Evolutionary conservation across 2,888 invertebrate species (phyloP).

Genomic region (Cephus spinipes): DNA sequence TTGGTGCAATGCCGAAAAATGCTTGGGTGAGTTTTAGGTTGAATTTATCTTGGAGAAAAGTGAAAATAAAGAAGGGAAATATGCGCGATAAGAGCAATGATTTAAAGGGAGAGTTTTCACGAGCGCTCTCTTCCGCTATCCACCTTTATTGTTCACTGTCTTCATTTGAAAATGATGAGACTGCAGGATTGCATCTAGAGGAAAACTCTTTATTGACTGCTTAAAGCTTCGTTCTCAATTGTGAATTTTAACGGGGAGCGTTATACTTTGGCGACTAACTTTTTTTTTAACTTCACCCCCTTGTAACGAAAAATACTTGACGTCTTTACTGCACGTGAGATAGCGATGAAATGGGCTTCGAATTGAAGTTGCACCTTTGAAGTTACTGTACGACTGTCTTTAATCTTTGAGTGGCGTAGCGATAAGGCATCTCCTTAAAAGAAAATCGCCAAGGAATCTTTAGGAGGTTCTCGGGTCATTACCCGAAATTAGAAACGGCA

Average conservation of each 20-base stretch:
- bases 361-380: background rate
- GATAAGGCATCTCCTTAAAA: background rate
- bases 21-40: background rate
- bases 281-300: background rate
- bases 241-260: background rate
- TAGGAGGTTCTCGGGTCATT: conserved; percentile 39
- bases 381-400: background rate
- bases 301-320: background rate
- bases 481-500: conserved; percentile 42
- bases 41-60: background rate
- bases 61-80: background rate
- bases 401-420: background rate
- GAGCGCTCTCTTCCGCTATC: background rate
- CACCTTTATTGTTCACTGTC: background rate
- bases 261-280: background rate
- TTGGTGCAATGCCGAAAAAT: background rate
- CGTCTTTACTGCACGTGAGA: background rate
- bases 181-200: background rate
- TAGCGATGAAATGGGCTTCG: background rate
- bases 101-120: background rate
- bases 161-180: background rate
- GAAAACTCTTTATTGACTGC: background rate
- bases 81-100: background rate
- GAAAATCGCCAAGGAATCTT: background rate
- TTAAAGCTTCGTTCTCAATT: background rate